A percentile compares a stretch with the other conserved stretches of the same genome.
phyloP scores from a whole-genome alignment of 2,113 vertebrate species.

The Probosciger aterrimus region DNA sequence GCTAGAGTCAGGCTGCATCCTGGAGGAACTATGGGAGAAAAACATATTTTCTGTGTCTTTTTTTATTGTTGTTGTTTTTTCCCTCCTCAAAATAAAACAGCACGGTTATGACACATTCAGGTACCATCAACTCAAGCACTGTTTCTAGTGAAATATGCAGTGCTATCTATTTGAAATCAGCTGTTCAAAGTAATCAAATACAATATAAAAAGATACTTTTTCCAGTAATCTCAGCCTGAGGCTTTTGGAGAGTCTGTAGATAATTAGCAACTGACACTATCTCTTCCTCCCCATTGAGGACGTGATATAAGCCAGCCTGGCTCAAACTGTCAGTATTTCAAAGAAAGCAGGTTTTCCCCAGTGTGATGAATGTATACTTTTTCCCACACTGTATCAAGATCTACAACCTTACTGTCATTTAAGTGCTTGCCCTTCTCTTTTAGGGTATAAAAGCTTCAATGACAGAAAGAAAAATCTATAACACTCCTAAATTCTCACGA shows the following conservation, averaged over 20 bases:
- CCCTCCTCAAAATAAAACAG: neutral
- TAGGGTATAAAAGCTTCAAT: neutral
- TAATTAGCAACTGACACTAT: neutral
- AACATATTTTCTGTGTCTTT: accelerated
- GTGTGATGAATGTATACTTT: neutral
- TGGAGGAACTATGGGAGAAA: neutral
- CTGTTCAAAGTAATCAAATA: neutral
- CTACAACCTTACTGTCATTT: neutral
- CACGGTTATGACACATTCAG: neutral
- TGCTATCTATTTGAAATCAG: neutral
- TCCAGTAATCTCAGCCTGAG: neutral
- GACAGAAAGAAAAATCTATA: neutral
- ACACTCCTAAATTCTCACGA: neutral
- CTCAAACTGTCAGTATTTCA: neutral
- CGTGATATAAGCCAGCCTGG: neutral
- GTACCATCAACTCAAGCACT: neutral
- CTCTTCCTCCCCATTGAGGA: neutral
- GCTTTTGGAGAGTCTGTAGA: neutral
- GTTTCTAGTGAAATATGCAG: neutral
- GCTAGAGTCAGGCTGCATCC: neutral
- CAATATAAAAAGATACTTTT: neutral
- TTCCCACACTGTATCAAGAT: neutral
- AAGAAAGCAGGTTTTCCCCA: neutral
- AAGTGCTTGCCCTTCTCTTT: neutral
- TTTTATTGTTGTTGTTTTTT: neutral